Base-by-base conservation (phyloP, 2,113 vertebrate genomes). In the Mesembrinibis cayennensis region DNA sequence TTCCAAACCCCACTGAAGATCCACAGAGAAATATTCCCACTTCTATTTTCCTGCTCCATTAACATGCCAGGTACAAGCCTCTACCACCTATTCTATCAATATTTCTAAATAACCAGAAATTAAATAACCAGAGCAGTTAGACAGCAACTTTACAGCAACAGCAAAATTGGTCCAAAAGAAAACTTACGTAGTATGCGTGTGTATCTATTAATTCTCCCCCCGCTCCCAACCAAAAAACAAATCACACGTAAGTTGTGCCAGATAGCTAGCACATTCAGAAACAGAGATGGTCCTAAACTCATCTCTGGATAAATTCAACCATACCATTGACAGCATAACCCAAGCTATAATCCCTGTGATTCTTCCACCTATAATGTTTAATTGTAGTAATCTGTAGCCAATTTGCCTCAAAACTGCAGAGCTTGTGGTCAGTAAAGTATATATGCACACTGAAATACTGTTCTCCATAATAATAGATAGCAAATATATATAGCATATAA, bases 151-250 rank as follows among this genome's bases (percentile, higher is more conserved):
- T 82, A 85, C 30, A 71, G 5, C 1, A 5, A 87, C 25, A 90
- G 34, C 25, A 91, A 71, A 95, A 84, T 0, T 38, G 7, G 34
- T 45, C 27, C 22, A 56, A 67, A 94, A 77, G 12, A 87, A 56
- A 72, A 61, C 5, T 30, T 29, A 5, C 2, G 16, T 13, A 50
- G 8, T 36, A 22, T 2, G 3, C 40, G 5, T 3, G 1, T 29
- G 5, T 36, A 36, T 36, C 36, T 66, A 9, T 38, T 59, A 63
- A 44, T 32, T 32, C 19, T n/a, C 4, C 19, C 3, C 5, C 13
- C 27, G 7, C 15, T 4, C 29, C 36, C 42, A 63, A 34, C 21
- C 29, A 32, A 38, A 62, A 82, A 16, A 3, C 10, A 53, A 81
- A 27, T n/a, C 63, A 62, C 10, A 72, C 6, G 16, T 3, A 86